Conservation (phyloP, 2,113 vertebrate species). For the Odontesthes bonariensis region DNA sequence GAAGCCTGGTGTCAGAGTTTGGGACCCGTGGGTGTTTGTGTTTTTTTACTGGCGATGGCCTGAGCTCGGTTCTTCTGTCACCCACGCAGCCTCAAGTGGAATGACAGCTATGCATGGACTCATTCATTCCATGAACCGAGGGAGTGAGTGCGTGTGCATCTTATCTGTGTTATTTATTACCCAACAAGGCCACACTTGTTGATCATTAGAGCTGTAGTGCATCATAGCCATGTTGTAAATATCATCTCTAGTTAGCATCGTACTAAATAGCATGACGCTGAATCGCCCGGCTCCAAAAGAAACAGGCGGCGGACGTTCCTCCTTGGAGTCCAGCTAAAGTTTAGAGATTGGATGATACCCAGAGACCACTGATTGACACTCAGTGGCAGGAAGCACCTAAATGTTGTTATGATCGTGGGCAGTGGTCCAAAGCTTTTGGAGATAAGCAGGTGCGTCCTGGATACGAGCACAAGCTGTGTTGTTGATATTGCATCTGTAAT, state of each 20-base stretch:
- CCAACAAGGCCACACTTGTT: conserved; percentile 56
- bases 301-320: conserved; percentile 14
- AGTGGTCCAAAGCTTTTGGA: conserved; percentile 49
- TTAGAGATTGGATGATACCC: conserved; percentile 31
- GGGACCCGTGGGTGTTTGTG: conserved; percentile 75
- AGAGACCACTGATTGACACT: conserved; percentile 24
- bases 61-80: conserved; percentile 49
- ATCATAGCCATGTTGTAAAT: conserved; percentile 19
- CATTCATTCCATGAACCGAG: conserved; percentile 56
- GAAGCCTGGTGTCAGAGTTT: conserved; percentile 52
- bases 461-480: conserved; percentile 41
- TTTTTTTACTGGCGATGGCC: conserved; percentile 61
- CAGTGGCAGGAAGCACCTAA: conserved; percentile 39
- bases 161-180: conserved; percentile 51
- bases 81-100: conserved; percentile 66
- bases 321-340: conserved; percentile 15
- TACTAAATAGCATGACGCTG: conserved; percentile 54
- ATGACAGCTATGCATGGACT: conserved; percentile 69
- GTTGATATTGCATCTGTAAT: conserved; percentile 58
- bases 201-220: conserved; percentile 41
- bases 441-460: conserved; percentile 65
- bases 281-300: conserved; percentile 14
- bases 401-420: conserved; percentile 48
- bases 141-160: conserved; percentile 37
- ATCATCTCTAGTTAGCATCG: conserved; percentile 12